Conservation (phyloP, 2,797 vertebrate species). For the Paratrypauchen microcephalus region DNA sequence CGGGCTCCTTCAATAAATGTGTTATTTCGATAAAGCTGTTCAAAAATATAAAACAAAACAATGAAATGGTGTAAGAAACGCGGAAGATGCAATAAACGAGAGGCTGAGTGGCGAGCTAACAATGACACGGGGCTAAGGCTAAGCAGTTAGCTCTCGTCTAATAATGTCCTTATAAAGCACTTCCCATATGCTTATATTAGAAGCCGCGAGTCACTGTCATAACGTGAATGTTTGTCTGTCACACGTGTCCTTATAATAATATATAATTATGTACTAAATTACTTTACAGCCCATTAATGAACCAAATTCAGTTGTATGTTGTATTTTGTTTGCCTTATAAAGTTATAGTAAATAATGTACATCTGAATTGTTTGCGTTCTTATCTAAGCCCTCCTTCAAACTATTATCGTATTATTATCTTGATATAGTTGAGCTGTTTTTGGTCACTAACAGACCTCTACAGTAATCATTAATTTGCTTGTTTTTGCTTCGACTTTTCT, state of each 20-base stretch:
- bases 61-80: neutral
- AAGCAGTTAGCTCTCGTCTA: conserved; percentile 52
- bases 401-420: too few relatives aligned
- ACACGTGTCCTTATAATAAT: neutral
- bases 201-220: conserved; percentile 1
- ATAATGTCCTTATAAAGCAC: conserved; percentile 9
- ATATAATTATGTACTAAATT: neutral
- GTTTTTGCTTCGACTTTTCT: too few relatives aligned
- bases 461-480: too few relatives aligned
- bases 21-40: neutral
- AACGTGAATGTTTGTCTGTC: neutral
- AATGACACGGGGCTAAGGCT: conserved; percentile 50
- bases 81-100: conserved; percentile 7
- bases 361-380: neutral
- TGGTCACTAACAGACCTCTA: too few relatives aligned
- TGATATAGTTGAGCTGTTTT: too few relatives aligned
- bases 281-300: neutral
- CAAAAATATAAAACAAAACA: neutral
- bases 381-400: too few relatives aligned
- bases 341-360: too few relatives aligned
- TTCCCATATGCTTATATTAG: conserved; percentile 4
- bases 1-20: neutral
- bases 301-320: neutral
- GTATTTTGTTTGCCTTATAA: too few relatives aligned
- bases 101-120: conserved; percentile 31